Evolutionary conservation across 2,797 vertebrate species (phyloP).

Genomic region (Pipistrellus pipistrellus): DNA sequence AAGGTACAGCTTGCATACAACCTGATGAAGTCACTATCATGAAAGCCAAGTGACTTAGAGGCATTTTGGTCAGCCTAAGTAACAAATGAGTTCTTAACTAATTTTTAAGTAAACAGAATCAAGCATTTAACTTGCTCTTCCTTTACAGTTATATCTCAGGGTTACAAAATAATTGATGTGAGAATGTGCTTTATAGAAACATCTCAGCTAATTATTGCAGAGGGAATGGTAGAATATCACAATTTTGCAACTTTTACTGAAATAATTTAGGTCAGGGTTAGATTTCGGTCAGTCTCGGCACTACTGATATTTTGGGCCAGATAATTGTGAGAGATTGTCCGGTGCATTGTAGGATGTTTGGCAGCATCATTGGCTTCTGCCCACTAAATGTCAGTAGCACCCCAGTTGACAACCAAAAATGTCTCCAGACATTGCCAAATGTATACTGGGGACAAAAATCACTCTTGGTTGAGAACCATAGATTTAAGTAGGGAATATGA

Average conservation of each 20-base stretch:
- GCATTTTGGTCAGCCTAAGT: conserved; percentile 2
- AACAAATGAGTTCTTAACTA: conserved; percentile 25
- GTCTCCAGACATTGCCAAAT: neutral
- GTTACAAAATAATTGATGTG: conserved; percentile 35
- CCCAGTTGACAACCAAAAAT: neutral
- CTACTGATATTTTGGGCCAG: neutral
- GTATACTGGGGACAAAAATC: neutral
- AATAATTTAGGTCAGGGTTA: neutral
- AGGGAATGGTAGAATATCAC: conserved; percentile 7
- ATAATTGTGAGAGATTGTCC: neutral
- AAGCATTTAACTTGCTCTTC: neutral
- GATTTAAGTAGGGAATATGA: neutral
- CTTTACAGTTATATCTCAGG: neutral
- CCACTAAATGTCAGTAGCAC: neutral
- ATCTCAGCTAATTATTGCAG: neutral
- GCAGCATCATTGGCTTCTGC: neutral
- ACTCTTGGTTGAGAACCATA: conserved; percentile 5
- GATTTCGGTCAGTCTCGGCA: neutral
- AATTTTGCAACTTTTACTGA: neutral
- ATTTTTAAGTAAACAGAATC: neutral
- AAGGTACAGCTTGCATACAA: neutral
- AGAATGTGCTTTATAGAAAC: conserved; percentile 11
- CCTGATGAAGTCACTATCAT: neutral
- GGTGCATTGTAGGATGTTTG: neutral
- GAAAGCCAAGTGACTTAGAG: conserved; percentile 44